Evolutionary conservation across 2,113 vertebrate genomes (phyloP).

Genomic region (Vulpes vulpes): DNA sequence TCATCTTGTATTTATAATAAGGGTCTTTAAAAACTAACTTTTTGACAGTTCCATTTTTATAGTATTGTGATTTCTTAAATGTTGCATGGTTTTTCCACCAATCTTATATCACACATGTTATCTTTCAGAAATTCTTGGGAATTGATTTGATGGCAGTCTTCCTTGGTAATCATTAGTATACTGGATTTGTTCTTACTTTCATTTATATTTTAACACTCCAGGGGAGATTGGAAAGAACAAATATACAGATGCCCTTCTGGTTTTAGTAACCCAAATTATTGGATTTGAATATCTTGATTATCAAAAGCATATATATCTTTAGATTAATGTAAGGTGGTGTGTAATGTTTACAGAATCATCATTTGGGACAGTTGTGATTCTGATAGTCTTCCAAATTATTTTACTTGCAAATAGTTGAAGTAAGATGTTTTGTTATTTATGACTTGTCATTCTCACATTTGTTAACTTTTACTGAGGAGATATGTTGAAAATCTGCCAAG

Average conservation of each 20-base stretch:
- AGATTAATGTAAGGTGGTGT: background rate
- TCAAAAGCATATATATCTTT: background rate
- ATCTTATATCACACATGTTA: background rate
- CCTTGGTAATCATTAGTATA: background rate
- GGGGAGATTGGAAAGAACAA: background rate
- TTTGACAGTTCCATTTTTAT: background rate
- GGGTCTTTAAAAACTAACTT: background rate
- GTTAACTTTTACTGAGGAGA: conserved; percentile 55
- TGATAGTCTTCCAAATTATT: background rate
- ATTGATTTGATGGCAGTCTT: background rate
- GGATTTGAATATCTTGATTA: background rate
- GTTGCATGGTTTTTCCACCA: background rate
- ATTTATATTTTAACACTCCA: conserved; percentile 29
- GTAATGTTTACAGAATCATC: background rate
- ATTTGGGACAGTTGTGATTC: background rate
- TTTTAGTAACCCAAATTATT: conserved; percentile 3
- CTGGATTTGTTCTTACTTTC: conserved; percentile 27
- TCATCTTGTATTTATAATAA: background rate
- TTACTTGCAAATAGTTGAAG: conserved; percentile 37
- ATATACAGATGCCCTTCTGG: background rate
- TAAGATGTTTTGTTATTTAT: background rate
- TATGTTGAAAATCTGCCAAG: conserved; percentile 47
- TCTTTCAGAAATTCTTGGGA: background rate
- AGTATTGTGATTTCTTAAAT: background rate
- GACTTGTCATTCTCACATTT: conserved; percentile 27